Conservation (phyloP, 1,140 invertebrate species). For the Episyrphus balteatus region DNA sequence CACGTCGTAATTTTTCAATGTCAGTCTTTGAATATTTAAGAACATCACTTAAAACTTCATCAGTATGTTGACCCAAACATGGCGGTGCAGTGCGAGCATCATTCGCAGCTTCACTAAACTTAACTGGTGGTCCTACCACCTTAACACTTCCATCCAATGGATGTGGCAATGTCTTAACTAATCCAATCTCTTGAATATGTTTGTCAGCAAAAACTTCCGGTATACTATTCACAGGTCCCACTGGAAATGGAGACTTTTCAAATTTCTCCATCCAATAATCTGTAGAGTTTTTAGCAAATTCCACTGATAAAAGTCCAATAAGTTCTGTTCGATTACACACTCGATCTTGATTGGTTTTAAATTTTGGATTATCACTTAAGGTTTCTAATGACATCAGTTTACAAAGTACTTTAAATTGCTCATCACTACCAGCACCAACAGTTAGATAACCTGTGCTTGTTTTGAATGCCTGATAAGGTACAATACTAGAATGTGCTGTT, state of each 20-base stretch:
- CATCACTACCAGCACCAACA: conserved; percentile 70
- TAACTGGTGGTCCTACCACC: conserved; percentile 77
- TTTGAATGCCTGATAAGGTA: conserved; percentile 83
- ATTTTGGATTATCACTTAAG: conserved; percentile 52
- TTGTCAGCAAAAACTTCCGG: conserved; percentile 77
- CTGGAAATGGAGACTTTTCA: conserved; percentile 65
- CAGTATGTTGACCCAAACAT: conserved; percentile 76
- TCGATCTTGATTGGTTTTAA: conserved; percentile 57
- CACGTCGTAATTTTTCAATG: conserved; percentile 44
- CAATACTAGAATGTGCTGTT: conserved; percentile 87
- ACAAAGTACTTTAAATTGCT: conserved; percentile 64
- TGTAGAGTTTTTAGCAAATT: conserved; percentile 56
- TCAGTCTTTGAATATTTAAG: conserved; percentile 53
- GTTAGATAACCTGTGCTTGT: conserved; percentile 76
- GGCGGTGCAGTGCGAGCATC: conserved; percentile 65
- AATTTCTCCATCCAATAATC: conserved; percentile 68
- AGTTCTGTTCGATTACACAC: conserved; percentile 67
- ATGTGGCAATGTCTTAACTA: conserved; percentile 71
- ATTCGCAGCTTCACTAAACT: conserved; percentile 63
- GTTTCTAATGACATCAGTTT: conserved; percentile 49
- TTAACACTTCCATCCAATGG: conserved; percentile 57
- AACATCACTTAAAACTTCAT: conserved; percentile 56
- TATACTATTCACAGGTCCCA: conserved; percentile 82
- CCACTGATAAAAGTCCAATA: conserved; percentile 47
- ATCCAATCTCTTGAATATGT: conserved; percentile 61